Evolutionary conservation across 2,113 vertebrate species (phyloP), one percentile per base, ranked within the genome.

Genomic region (Clarias magur): DNA sequence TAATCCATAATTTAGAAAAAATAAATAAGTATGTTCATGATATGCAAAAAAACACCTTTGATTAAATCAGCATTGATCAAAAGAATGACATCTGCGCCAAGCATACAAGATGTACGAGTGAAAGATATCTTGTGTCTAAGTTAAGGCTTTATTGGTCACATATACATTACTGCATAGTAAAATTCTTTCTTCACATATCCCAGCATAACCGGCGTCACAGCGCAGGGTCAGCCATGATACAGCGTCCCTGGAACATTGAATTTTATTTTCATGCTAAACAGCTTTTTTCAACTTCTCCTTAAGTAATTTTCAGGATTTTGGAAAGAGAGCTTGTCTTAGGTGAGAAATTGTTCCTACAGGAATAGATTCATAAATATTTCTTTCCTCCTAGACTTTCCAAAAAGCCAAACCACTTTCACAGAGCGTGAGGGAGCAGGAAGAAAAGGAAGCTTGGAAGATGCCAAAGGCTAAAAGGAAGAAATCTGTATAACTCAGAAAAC

Each of bases 41-140:
- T 42, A 4, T 6, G 42, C 42, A 42, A 42, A 42, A 42, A 42
- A 6, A 42, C 6, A 42, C 6, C 3, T 42, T 42, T 42, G 42
- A 42, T 42, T 42, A 42, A 42, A 75, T 60, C 65, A 48, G 38
- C 78, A 42, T 75, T 42, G 60, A 67, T 80, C 27, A 59, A 38
- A 85, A 81, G 23, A 67, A 86, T 79, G 80, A 91, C 88, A 92
- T 93, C 88, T 92, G 86, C 87, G 68, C 78, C n/a, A 85, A 82
- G 89, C 75, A 59, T 91, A 87, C 48, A 48, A 38, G 34, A 38
- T 38, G 34, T 38, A 38, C 34, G 3, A 48, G 48, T 48, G 48
- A 48, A 48, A 48, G 6, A 42, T 42, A 42, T 42, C 42, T 42
- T 42, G 42, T 3, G 0, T 42, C 42, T 42, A 48, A 48, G 48